Evolutionary conservation across 1,140 invertebrate species (phyloP).

Genomic region (Tyrophagus putrescentiae): DNA sequence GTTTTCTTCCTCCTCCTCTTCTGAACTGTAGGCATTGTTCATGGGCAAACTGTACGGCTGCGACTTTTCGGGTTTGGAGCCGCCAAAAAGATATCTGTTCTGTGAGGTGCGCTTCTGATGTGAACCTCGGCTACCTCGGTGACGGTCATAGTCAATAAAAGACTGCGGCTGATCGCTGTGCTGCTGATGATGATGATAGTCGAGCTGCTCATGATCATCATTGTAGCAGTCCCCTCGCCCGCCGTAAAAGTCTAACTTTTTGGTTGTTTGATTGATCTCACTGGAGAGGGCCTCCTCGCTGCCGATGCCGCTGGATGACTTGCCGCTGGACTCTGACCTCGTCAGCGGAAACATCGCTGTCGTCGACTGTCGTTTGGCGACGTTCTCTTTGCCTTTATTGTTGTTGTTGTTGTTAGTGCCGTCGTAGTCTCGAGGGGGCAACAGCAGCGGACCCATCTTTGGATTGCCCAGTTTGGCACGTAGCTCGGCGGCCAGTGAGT

Average conservation of each 20-base stretch:
- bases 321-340: conserved; percentile 32
- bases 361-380: background rate
- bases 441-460: conserved; percentile 51
- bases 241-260: no score
- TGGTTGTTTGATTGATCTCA: conserved; percentile 39
- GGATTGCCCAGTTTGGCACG: conserved; percentile 56
- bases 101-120: no score
- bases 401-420: conserved; percentile 33
- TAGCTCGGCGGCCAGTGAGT: conserved; percentile 77
- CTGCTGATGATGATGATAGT: no score
- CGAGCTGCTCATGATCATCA: no score
- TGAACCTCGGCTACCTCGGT: no score
- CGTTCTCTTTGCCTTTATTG: conserved; percentile 20
- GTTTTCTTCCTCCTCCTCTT: conserved; percentile 25
- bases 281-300: conserved; percentile 57
- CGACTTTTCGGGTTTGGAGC: no score
- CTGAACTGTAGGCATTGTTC: conserved; percentile 23
- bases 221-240: no score
- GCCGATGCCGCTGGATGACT: conserved; percentile 53
- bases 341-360: no score
- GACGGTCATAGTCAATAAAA: no score
- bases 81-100: no score
- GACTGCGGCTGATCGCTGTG: no score
- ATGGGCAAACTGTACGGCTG: conserved; percentile 23
- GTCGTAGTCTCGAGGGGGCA: conserved; percentile 85